A percentile compares a stretch with the other conserved stretches of the same genome.
These are phyloP conservation scores for Aulostomus chinensis DNA, from an alignment of 2,797 vertebrate genomes.

Conservation along the genomic window DNA sequence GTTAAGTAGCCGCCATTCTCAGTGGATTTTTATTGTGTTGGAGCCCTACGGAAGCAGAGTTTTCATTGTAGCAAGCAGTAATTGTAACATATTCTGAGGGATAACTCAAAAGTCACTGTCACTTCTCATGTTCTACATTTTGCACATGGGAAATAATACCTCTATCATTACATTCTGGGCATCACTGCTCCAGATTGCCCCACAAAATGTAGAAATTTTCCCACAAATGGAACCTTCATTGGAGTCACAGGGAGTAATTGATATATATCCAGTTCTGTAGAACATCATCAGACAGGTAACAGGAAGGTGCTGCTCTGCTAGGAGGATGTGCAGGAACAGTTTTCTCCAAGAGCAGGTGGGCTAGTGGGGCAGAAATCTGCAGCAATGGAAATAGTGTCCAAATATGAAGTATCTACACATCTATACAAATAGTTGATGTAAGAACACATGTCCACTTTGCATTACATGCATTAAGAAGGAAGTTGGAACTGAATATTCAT, in stretches of 20 bases:
- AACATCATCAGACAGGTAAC: slow-evolving; percentile 38
- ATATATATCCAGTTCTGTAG: slow-evolving; percentile 31
- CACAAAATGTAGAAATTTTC: slow-evolving; percentile 8
- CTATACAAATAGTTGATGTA: neutral
- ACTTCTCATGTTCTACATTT: slow-evolving; percentile 10
- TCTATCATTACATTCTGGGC: slow-evolving; percentile 11
- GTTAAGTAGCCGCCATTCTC: slow-evolving; percentile 36
- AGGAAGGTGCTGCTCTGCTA: slow-evolving; percentile 24
- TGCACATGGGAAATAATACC: slow-evolving; percentile 3
- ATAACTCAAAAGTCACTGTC: slow-evolving; percentile 14
- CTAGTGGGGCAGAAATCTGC: slow-evolving; percentile 20
- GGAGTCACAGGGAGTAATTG: slow-evolving; percentile 31
- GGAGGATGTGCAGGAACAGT: slow-evolving; percentile 42
- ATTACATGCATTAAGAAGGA: too few species aligned
- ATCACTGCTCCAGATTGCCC: slow-evolving; percentile 1
- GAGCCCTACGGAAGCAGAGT: slow-evolving; percentile 7
- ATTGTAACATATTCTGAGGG: slow-evolving; percentile 20
- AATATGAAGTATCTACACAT: slow-evolving; percentile 10
- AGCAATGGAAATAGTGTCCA: slow-evolving; percentile 16
- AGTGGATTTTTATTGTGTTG: slow-evolving; percentile 22
- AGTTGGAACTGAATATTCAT: too few species aligned
- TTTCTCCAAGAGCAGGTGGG: slow-evolving; percentile 35
- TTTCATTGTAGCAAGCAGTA: slow-evolving; percentile 20
- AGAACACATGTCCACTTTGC: too few species aligned
- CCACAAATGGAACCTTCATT: slow-evolving; percentile 3